A percentile compares a stretch with the other conserved stretches of the same genome.
Conservation (phyloP, 2,113 vertebrate species). For the Grammomys dolichurus region DNA sequence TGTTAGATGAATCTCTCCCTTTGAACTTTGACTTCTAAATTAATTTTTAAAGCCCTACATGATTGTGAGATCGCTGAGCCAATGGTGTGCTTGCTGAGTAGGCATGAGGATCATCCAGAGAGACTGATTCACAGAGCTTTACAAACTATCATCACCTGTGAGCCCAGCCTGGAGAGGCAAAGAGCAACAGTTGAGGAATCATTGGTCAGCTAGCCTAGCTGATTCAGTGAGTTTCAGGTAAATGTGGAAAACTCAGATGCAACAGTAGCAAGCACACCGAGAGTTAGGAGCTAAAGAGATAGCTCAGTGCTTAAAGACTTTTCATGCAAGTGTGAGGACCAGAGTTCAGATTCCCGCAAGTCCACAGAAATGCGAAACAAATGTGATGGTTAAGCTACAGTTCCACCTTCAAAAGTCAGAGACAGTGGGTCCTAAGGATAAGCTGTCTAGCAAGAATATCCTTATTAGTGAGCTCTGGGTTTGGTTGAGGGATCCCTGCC, state of each 20-base stretch:
- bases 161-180: neutral
- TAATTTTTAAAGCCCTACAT: neutral
- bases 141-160: neutral
- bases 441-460: no score
- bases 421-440: no score
- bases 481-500: neutral
- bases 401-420: neutral
- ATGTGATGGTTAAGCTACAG: neutral
- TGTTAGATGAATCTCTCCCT: neutral
- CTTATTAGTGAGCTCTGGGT: neutral
- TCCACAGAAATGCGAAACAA: neutral
- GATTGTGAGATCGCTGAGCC: no score
- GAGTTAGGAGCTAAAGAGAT: neutral
- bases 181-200: neutral
- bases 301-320: neutral
- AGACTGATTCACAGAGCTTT: neutral
- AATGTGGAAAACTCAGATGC: neutral
- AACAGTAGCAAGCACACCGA: neutral
- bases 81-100: no score
- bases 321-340: neutral
- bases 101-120: no score
- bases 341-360: neutral
- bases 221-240: neutral
- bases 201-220: neutral
- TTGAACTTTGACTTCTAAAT: neutral